Percentiles rank a stretch among this genome's conserved stretches.
Conservation (phyloP, 1,140 invertebrate genomes). For the Anadara kagoshimensis region DNA sequence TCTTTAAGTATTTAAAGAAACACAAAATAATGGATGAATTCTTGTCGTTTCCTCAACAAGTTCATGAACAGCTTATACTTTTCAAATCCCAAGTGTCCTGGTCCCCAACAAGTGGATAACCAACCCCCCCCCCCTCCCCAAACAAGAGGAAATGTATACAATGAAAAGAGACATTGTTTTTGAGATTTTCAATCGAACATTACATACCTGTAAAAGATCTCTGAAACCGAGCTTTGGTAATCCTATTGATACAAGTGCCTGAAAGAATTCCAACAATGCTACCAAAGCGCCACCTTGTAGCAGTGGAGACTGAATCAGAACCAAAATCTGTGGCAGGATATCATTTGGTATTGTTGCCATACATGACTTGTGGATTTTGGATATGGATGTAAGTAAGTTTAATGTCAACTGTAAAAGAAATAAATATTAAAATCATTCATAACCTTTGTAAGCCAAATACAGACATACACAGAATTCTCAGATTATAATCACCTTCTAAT, state of each 20-base stretch:
- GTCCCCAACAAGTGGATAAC: no score
- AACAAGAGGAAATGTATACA: no score
- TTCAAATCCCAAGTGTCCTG: no score
- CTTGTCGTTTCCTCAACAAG: no score
- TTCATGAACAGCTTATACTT: no score
- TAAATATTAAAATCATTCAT: neutral
- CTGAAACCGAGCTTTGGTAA: slow-evolving; percentile 87
- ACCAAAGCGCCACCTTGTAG: slow-evolving; percentile 90
- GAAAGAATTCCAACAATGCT: slow-evolving; percentile 93
- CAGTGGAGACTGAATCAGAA: slow-evolving; percentile 91
- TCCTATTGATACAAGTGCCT: slow-evolving; percentile 88
- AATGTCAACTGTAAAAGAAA: slow-evolving; percentile 76
- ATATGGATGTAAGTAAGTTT: slow-evolving; percentile 75
- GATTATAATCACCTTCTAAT: neutral
- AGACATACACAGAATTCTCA: neutral
- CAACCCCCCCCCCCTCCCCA: no score
- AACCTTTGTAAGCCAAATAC: neutral
- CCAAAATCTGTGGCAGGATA: slow-evolving; percentile 87
- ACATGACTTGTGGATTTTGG: slow-evolving; percentile 72
- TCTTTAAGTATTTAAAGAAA: no score
- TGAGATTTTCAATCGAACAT: neutral
- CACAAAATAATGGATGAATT: no score
- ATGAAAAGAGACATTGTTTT: no score
- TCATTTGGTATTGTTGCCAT: slow-evolving; percentile 72
- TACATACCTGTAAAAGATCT: slow-evolving; percentile 79